phyloP scores from a whole-genome alignment of 2,113 vertebrate genomes.

The Rhinogobius similis region DNA sequence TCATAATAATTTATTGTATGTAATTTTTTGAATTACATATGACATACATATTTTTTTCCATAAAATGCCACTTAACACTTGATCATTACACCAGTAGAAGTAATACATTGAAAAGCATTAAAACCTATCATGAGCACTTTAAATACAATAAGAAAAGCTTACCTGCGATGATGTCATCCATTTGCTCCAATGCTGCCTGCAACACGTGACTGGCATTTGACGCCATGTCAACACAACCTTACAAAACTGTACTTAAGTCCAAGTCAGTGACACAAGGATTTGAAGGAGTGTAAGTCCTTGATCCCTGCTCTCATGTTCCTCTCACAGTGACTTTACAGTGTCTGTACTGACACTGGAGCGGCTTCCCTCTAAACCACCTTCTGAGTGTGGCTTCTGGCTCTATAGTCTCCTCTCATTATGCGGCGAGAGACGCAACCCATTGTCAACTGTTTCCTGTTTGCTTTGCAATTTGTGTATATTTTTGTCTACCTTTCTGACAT shows the following conservation, averaged over 20 bases:
- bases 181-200: slow-evolving; percentile 89
- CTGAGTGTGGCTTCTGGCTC: slow-evolving; percentile 70
- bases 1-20: too few relatives aligned
- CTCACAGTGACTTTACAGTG: slow-evolving; percentile 38
- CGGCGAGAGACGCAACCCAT: slow-evolving; percentile 40
- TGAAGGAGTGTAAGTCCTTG: slow-evolving; percentile 8
- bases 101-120: too few relatives aligned
- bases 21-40: too few relatives aligned
- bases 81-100: too few relatives aligned
- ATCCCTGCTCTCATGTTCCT: slow-evolving; percentile 37
- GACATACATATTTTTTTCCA: too few relatives aligned
- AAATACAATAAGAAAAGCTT: slow-evolving; percentile 44
- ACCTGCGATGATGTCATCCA: slow-evolving; percentile 95
- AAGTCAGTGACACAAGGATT: slow-evolving; percentile 10
- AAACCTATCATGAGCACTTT: too few relatives aligned
- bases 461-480: slow-evolving; percentile 41
- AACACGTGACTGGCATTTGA: slow-evolving; percentile 87
- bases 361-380: slow-evolving; percentile 54
- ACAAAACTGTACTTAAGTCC: slow-evolving; percentile 13
- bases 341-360: slow-evolving; percentile 47
- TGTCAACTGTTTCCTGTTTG: slow-evolving; percentile 35
- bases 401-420: slow-evolving; percentile 71
- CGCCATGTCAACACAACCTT: slow-evolving; percentile 75
- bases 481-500: slow-evolving; percentile 12
- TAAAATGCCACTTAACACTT: too few relatives aligned